These are phyloP conservation scores for Melanostigma gelatinosum DNA, from an alignment of 2,113 vertebrate species.

Conservation along the genomic window DNA sequence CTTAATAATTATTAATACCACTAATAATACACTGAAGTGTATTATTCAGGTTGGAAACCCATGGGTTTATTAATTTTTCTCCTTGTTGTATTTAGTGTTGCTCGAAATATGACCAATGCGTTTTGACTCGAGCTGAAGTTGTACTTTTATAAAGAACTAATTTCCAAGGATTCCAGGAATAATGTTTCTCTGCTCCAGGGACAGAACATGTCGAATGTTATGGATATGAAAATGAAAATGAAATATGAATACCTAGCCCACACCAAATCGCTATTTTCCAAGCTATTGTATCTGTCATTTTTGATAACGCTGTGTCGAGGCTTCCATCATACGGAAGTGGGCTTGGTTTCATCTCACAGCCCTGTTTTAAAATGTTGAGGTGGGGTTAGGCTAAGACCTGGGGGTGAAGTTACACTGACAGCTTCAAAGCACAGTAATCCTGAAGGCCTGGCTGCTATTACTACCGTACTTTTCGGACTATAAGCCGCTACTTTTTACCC, in stretches of 20 bases:
- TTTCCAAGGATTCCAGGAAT: neutral
- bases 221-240: no score
- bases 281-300: neutral
- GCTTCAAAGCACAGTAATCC: neutral
- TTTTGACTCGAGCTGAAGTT: neutral
- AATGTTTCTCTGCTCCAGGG: no score
- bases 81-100: neutral
- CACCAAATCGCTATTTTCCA: neutral
- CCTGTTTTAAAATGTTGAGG: neutral
- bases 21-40: neutral
- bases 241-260: neutral
- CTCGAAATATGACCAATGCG: neutral
- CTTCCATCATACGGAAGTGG: no score
- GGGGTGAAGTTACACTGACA: neutral
- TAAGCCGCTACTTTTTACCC: no score
- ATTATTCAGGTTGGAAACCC: neutral
- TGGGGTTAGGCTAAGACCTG: neutral
- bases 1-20: neutral
- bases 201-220: no score
- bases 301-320: neutral
- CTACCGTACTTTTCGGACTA: no score
- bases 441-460: neutral
- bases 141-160: neutral
- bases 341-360: neutral
- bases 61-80: neutral